Percentiles rank a stretch among this genome's conserved stretches.
Evolutionary conservation across 2,888 invertebrate species (phyloP).

Genomic region (Thereva nobilitata): DNA sequence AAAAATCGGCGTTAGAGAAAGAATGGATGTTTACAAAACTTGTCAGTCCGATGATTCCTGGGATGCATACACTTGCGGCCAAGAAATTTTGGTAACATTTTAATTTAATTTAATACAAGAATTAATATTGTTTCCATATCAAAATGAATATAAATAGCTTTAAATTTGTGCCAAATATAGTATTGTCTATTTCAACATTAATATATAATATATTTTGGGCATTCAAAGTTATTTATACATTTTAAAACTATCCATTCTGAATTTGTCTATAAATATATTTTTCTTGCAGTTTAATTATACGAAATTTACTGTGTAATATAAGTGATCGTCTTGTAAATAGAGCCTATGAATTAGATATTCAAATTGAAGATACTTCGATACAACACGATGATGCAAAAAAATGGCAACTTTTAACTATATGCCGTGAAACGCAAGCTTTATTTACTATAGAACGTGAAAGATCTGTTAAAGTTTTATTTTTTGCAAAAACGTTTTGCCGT

Average conservation of each 20-base stretch:
- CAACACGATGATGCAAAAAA: slow-evolving; percentile 49
- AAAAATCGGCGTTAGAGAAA: slow-evolving; percentile 78
- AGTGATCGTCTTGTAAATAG: slow-evolving; percentile 59
- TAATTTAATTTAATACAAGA: slow-evolving; percentile 12
- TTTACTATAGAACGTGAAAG: slow-evolving; percentile 80
- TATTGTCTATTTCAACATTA: no score
- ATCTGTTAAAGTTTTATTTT: slow-evolving; percentile 77
- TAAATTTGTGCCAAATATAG: no score
- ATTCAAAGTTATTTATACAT: no score
- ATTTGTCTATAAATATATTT: background rate
- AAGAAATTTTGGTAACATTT: slow-evolving; percentile 71
- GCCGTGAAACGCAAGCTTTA: slow-evolving; percentile 78
- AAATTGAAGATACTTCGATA: slow-evolving; percentile 52
- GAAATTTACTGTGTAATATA: slow-evolving; percentile 59
- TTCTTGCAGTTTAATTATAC: slow-evolving; percentile 54
- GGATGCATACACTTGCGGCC: slow-evolving; percentile 75
- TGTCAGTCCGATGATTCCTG: slow-evolving; percentile 75
- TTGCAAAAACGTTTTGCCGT: slow-evolving; percentile 76
- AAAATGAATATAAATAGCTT: no score
- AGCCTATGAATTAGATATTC: slow-evolving; percentile 57
- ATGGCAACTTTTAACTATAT: slow-evolving; percentile 61
- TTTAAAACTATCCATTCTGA: no score
- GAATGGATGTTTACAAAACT: slow-evolving; percentile 87
- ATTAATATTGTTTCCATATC: slow-evolving; percentile 11
- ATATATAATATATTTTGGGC: no score